Evolutionary conservation across 2,113 vertebrate genomes (phyloP), one percentile per base, ranked within the genome.

Genomic region (Ivindomyrus marchei): DNA sequence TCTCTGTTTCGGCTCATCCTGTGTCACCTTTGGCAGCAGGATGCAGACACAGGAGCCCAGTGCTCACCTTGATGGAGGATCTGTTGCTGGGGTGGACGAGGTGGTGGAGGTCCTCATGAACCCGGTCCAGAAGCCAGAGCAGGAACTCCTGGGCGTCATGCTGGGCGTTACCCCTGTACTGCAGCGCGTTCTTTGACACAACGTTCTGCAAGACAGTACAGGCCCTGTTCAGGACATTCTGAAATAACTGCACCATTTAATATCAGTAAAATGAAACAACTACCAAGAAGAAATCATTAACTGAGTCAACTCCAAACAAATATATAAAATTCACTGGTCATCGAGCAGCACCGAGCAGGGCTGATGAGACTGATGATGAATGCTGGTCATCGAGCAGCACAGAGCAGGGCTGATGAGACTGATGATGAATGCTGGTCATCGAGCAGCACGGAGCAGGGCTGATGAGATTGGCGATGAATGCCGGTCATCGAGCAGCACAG

Each of bases 61-160:
- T 42, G 36, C 91, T 90, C 89, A 99, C 98, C 97, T 98, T 99
- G 89, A 97, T 92, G 0, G 97, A 91, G 2, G 97, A 94, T 93
- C 97, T 93, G 91, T 94, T 92, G 0, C 94, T 96, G 88, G 96
- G 96, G 91, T 97, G 96, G 90, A 96, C 94, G 3, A 94, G 91
- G 0, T 97, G 97, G 94, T 99, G 97, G n/a, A 99, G 96, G 92
- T 99, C 99, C 90, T 99, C 99, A 0, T 99, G 98, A 1, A 99
- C 98, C 92, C 99, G 94, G 94, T 99, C 98, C 87, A 99, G 94
- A 13, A 99, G 96, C 99, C 99, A 99, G 19, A 99, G 96, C 83
- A 99, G 96, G 92, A 99, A 99, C 95, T 99, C 99, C 93, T 99
- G 99, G 0, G 99, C 99, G 0, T 99, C 98, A 0, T 99, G 99